Evolutionary conservation across 2,888 invertebrate genomes (phyloP), one percentile per base, ranked within the genome.

Genomic region (Catocala sponsa): DNA sequence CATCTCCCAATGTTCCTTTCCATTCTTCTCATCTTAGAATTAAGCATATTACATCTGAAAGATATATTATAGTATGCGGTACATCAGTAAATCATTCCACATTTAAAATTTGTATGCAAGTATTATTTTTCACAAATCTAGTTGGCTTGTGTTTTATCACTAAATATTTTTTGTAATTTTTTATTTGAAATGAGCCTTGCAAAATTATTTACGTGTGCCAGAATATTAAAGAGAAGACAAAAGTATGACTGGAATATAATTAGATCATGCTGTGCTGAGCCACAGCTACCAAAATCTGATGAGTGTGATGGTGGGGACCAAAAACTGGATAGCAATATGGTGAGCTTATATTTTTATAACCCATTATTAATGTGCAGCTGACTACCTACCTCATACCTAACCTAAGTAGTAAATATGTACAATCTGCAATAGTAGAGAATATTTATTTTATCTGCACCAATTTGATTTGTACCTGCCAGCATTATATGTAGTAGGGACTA

Each of bases 31-130:
- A 2, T 25, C 25, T 2, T 25, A 25, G 25, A 25, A 2, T 25
- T 25, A 25, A 25, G 25, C 25, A 25, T 2, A 15, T 1, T 15
- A 15, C 15, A 15, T 15, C 25, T 25, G 2, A 4, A 25, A 25
- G 2, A 1, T 25, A 25, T 25, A 25, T 25, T 25, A 25, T 25
- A 25, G 25, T 2, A 25, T 25, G 25, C 2, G 1, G 25, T 25
- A 25, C 25, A 25, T 25, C 4, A 25, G 25, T 25, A 2, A 25
- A 25, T 2, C 25, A 25, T 50, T 96, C 96, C 58, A 96, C 96
- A 89, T 95, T 98, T 84, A 97, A 97, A 91, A 87, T 97, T 61
- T 96, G 95, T 84, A 95, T 96, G 15, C 9, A 33, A 81, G 91
- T 51, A 32, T 13, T 49, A 25, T 58, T 67, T 74, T 55, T 38